These are phyloP conservation scores for Enteromius thamalakanensis DNA, from an alignment of 2,797 vertebrate genomes.

Conservation along the genomic window DNA sequence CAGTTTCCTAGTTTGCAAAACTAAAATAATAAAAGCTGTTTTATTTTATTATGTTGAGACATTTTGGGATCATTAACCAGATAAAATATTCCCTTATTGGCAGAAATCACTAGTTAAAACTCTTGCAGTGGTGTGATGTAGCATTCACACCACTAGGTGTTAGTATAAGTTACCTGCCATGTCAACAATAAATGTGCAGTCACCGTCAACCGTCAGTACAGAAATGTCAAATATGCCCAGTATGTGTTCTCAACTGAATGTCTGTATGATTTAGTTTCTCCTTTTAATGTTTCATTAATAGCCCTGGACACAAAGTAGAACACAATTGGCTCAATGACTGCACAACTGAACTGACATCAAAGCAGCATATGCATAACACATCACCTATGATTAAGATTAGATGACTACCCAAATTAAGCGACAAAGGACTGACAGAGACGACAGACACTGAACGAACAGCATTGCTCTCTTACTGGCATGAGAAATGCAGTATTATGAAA, in stretches of 20 bases:
- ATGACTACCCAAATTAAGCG: background rate
- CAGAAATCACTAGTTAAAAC: no score
- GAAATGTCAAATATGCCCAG: background rate
- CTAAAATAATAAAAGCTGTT: background rate
- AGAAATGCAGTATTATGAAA: background rate
- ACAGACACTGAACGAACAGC: background rate
- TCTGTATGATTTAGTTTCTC: background rate
- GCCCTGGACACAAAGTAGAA: background rate
- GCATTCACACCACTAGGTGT: background rate
- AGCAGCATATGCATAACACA: no score
- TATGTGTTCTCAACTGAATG: background rate
- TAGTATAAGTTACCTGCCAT: background rate
- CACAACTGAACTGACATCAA: background rate
- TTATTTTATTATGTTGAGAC: no score
- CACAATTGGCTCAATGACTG: background rate
- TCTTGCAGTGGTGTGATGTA: background rate
- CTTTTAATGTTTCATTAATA: background rate
- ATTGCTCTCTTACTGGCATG: background rate
- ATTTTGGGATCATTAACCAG: background rate
- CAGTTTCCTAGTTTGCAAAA: background rate
- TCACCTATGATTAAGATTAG: background rate
- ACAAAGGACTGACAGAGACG: background rate
- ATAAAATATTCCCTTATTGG: background rate
- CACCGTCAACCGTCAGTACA: background rate
- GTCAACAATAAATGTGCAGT: background rate